These are phyloP conservation scores for Paedocypris micromegethes DNA, from an alignment of 2,797 vertebrate genomes.

Conservation along the genomic window DNA sequence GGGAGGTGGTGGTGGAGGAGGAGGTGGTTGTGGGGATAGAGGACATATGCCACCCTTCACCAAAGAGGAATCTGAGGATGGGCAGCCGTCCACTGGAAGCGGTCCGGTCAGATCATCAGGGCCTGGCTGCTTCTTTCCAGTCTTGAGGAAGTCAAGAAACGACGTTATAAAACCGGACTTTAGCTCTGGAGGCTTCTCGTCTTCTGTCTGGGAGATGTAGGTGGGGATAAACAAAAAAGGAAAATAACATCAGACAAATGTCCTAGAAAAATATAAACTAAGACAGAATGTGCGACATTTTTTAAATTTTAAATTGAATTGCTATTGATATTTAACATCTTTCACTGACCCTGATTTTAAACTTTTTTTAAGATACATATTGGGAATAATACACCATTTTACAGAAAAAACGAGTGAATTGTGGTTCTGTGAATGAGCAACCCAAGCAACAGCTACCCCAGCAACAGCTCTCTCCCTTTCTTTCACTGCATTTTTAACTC, in stretches of 20 bases:
- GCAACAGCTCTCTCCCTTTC: slow-evolving; percentile 66
- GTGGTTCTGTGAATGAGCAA: slow-evolving; percentile 60
- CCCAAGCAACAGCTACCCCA: slow-evolving; percentile 71
- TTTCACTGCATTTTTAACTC: slow-evolving; percentile 65
- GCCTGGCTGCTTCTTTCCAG: slow-evolving; percentile 72
- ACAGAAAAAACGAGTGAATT: slow-evolving; percentile 61
- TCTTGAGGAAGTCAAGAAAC: slow-evolving; percentile 86
- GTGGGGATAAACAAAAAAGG: slow-evolving; percentile 1
- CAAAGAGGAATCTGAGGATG: slow-evolving; percentile 53
- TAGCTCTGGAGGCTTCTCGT: slow-evolving; percentile 79
- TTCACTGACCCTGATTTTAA: too few species aligned
- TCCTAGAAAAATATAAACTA: not conserved
- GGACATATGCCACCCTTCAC: slow-evolving; percentile 62
- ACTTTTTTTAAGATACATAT: slow-evolving; percentile 25
- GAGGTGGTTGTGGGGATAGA: slow-evolving; percentile 56
- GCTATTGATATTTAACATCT: too few species aligned
- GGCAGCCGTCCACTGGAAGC: slow-evolving; percentile 40
- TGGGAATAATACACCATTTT: slow-evolving; percentile 46
- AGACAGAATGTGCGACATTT: too few species aligned
- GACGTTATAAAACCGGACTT: slow-evolving; percentile 88
- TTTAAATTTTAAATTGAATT: too few species aligned
- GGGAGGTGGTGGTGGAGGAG: slow-evolving; percentile 52
- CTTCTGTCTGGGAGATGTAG: slow-evolving; percentile 63
- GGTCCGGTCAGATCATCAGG: slow-evolving; percentile 45
- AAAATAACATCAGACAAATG: not conserved